Evolutionary conservation across 2,888 invertebrate genomes (phyloP), one percentile per base, ranked within the genome.

Genomic region (Drosophila leonis): DNA sequence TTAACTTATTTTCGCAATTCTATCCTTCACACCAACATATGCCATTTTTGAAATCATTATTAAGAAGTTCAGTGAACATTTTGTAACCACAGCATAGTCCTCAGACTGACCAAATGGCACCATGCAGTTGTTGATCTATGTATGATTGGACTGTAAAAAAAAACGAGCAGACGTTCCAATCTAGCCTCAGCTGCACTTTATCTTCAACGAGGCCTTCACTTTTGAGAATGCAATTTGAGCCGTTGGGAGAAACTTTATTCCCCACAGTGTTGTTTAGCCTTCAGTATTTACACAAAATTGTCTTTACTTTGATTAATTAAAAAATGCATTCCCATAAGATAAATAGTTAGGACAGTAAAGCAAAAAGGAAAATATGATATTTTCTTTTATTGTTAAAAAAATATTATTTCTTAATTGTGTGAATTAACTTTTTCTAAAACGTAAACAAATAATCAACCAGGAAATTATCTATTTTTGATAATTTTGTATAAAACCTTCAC

Each of bases 201-300:
- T 33, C 42, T 46, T 20, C 15, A 55, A 55, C 42, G 59, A 74
- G 80, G 73, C 81, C 83, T 86, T 82, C 81, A 86, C 86, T 86
- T 81, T 80, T 83, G 57, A 69, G 48, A 33, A 41, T 61, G 57
- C 57, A 51, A n/a, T 44, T 44, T 24, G 10, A 46, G 41, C 54
- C 62, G 68, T 59, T 63, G 64, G 60, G 66, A 63, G 37, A 64
- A 42, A 60, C 41, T 33, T 20, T 42, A 75, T 71, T 82, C 82
- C 82, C 81, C 67, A 27, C 56, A 67, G 87, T 57, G 49, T 56
- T 76, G 67, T 72, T 69, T 77, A 62, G 12, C 41, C 29, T 59
- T 51, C 46, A 52, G 33, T 51, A 51, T 51, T 20, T 10, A 29
- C 29, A 13, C 6, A 8, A 13, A 18, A 20, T 65, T n/a, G 65